Conservation (phyloP, 1,140 invertebrate species). For the Lucilia sericata region DNA sequence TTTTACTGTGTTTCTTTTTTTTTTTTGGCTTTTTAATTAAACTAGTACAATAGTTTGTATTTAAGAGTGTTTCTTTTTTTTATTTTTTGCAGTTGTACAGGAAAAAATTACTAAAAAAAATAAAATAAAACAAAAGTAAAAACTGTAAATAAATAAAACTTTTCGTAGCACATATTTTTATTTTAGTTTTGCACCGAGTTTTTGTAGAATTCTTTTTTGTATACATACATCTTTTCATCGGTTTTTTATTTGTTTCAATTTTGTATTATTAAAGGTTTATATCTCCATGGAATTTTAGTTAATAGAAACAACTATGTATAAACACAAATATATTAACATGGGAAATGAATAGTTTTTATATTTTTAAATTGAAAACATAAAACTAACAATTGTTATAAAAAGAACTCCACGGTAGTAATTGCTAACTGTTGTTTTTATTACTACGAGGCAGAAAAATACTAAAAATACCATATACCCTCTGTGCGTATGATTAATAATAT, state of each 20-base stretch:
- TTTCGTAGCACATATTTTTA: background rate
- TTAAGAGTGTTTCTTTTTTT: background rate
- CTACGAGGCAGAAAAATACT: background rate
- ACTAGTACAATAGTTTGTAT: conserved; percentile 2
- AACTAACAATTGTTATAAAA: background rate
- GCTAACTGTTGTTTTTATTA: background rate
- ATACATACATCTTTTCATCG: background rate
- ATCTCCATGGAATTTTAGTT: conserved; percentile 13
- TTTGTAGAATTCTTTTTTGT: background rate
- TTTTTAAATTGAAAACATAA: conserved; percentile 5
- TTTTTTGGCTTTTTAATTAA: background rate
- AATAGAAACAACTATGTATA: background rate
- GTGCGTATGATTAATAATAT: background rate
- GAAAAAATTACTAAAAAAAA: background rate
- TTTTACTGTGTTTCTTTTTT: background rate
- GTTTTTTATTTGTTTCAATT: background rate
- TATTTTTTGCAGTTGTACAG: background rate
- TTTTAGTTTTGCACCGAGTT: background rate
- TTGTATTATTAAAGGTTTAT: background rate
- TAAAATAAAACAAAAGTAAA: background rate
- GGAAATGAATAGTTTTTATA: background rate
- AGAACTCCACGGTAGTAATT: background rate
- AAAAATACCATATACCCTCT: background rate
- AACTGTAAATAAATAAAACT: background rate
- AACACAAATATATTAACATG: background rate